Percentiles rank a stretch among this genome's conserved stretches.
Conservation (phyloP, 2,113 vertebrate species). For the Malurus elegans region DNA sequence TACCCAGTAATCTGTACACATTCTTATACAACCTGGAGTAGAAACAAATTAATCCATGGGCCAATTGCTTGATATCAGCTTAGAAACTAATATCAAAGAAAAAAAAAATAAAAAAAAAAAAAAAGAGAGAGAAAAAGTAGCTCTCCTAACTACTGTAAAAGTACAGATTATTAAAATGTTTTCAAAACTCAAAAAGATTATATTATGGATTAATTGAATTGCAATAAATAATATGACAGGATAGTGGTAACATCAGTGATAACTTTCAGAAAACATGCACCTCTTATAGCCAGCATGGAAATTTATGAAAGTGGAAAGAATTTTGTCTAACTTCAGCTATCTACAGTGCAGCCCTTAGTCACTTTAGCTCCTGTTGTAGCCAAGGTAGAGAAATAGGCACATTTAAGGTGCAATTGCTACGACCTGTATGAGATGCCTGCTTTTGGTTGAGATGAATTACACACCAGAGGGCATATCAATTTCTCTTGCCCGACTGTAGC, state of each 20-base stretch:
- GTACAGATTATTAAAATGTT: neutral
- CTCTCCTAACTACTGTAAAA: neutral
- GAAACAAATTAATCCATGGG: neutral
- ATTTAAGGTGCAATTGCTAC: neutral
- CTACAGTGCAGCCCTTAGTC: neutral
- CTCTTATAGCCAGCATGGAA: neutral
- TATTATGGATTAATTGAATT: neutral
- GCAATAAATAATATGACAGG: neutral
- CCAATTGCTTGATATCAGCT: neutral
- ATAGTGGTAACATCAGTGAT: neutral
- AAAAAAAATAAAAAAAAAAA: neutral
- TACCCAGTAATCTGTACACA: neutral
- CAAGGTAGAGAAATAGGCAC: neutral
- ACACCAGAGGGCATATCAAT: neutral
- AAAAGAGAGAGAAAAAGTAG: neutral
- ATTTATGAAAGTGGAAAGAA: neutral
- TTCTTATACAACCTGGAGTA: neutral
- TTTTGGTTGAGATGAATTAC: constrained; percentile 20
- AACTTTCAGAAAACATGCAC: neutral
- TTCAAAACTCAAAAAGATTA: neutral
- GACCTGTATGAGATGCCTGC: neutral
- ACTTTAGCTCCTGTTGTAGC: neutral
- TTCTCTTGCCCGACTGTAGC: neutral
- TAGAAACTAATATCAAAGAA: neutral
- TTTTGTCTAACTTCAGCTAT: neutral